Conservation (phyloP, 1,140 invertebrate genomes). For the Drosophila azteca region DNA sequence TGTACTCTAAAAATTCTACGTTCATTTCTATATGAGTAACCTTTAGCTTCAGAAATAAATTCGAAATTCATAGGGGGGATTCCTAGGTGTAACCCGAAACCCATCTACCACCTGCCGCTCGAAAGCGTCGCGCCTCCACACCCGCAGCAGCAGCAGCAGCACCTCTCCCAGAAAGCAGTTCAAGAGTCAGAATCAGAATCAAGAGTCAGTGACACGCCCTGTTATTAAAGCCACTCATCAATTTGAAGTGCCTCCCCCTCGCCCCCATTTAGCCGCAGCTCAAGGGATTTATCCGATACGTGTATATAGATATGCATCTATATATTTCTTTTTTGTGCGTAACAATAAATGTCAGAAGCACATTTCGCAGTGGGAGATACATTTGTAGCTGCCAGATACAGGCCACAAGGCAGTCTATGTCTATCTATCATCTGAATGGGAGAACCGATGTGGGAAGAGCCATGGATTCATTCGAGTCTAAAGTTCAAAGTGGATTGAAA, state of each 20-base stretch:
- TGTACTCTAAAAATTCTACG: no score
- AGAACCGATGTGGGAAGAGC: constrained; percentile 6
- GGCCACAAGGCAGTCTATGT: constrained; percentile 8
- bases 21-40: no score
- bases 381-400: constrained; percentile 62
- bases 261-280: constrained; percentile 59
- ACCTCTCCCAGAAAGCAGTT: constrained; percentile 52
- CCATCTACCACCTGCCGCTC: constrained; percentile 4
- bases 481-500: no score
- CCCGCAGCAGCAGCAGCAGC: constrained; percentile 15
- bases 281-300: constrained; percentile 69
- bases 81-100: not conserved
- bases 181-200: constrained; percentile 23
- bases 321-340: constrained; percentile 14
- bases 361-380: constrained; percentile 59
- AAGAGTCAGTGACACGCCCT: constrained; percentile 56
- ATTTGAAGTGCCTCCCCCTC: constrained; percentile 56
- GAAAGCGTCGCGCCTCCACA: no score
- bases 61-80: no score
- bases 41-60: no score
- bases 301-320: constrained; percentile 28
- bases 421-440: constrained; percentile 52
- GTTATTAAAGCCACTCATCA: constrained; percentile 78
- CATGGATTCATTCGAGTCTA: not conserved
- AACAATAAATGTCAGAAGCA: constrained; percentile 63